These are phyloP conservation scores for Lutraria rhynchaena DNA, from an alignment of 1,140 invertebrate species.

Conservation along the genomic window DNA sequence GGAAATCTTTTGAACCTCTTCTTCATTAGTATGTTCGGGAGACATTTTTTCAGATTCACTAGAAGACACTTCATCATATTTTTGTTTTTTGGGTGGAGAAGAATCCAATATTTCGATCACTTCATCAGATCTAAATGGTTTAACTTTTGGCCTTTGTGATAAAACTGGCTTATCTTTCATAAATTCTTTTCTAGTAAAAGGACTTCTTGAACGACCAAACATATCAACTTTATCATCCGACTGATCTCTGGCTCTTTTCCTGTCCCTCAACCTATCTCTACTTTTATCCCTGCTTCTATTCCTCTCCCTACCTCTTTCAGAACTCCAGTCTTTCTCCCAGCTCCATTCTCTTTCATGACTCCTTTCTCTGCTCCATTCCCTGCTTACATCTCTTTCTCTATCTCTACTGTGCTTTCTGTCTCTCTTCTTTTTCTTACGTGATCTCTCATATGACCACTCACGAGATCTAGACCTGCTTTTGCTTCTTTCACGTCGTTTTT, in stretches of 20 bases:
- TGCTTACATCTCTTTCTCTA: constrained; percentile 73
- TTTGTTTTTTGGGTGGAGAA: constrained; percentile 27
- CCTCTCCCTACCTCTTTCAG: constrained; percentile 67
- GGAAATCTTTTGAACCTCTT: constrained; percentile 67
- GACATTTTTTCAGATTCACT: constrained; percentile 39
- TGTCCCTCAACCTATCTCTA: constrained; percentile 65
- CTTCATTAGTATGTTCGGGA: constrained; percentile 25
- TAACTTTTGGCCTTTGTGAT: constrained; percentile 35
- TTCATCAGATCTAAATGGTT: neutral
- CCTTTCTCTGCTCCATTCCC: constrained; percentile 65
- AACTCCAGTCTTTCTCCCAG: constrained; percentile 55
- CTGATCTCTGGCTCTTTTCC: constrained; percentile 61
- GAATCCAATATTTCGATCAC: constrained; percentile 11
- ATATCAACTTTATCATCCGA: constrained; percentile 52
- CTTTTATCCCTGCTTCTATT: constrained; percentile 67
- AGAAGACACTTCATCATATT: constrained; percentile 47
- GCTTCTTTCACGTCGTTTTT: constrained; percentile 68
- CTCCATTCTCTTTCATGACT: constrained; percentile 45
- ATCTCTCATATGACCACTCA: constrained; percentile 58
- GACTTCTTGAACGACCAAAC: constrained; percentile 41
- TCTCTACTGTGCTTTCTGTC: constrained; percentile 60
- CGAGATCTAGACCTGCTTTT: constrained; percentile 69
- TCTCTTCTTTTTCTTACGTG: constrained; percentile 40
- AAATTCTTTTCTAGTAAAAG: constrained; percentile 32
- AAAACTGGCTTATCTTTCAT: constrained; percentile 64